phyloP scores from a whole-genome alignment of 2,888 invertebrate genomes.

The Agonopterix heracliana region DNA sequence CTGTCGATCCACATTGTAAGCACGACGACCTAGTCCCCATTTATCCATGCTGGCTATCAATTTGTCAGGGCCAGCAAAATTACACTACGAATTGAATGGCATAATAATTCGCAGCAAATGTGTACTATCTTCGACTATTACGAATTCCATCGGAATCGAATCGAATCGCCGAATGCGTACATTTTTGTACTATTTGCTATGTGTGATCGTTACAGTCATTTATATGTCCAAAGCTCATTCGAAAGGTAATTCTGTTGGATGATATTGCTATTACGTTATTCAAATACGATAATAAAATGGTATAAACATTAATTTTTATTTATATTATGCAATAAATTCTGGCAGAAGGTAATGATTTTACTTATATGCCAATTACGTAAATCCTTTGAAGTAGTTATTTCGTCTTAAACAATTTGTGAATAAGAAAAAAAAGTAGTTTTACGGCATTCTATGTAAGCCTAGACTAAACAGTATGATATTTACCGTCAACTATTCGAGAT shows the following conservation, averaged over 20 bases:
- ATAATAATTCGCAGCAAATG: constrained; percentile 15
- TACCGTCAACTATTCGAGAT: constrained; percentile 30
- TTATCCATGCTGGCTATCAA: not conserved
- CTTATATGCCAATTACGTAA: constrained; percentile 1
- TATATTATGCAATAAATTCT: constrained; percentile 16
- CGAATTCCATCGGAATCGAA: constrained; percentile 12
- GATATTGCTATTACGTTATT: constrained; percentile 7
- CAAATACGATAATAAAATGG: constrained; percentile 13
- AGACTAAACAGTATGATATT: constrained; percentile 22
- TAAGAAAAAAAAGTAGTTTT: no score
- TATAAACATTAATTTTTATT: constrained; percentile 19
- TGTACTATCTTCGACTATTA: constrained; percentile 13
- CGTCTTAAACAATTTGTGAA: not conserved
- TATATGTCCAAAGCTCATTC: constrained; percentile 9
- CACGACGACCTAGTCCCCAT: constrained; percentile 1
- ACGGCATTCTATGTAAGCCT: constrained; percentile 12
- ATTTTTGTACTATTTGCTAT: constrained; percentile 20
- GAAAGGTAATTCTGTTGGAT: constrained; percentile 9
- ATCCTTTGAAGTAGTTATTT: not conserved
- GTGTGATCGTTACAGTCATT: constrained; percentile 14
- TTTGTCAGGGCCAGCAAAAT: constrained; percentile 1
- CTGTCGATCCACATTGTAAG: not conserved
- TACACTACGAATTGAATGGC: constrained; percentile 1
- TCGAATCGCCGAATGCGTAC: constrained; percentile 16
- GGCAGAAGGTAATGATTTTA: not conserved